phyloP scores from a whole-genome alignment of 2,888 invertebrate genomes.

The Trissoscelio sp. region DNA sequence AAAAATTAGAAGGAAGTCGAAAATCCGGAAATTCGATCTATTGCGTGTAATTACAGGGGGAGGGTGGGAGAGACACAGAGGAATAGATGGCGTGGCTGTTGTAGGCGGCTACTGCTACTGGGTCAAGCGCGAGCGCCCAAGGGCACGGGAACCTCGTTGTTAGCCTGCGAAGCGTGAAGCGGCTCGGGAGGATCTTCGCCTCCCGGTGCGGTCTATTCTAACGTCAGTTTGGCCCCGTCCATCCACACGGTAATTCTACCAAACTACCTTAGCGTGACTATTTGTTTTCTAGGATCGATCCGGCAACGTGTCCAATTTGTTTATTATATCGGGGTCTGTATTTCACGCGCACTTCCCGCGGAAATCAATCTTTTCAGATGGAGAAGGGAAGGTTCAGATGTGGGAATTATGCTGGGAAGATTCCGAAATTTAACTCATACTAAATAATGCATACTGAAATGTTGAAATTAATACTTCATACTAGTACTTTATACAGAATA shows the following conservation, averaged over 20 bases:
- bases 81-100: constrained; percentile 64
- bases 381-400: too few relatives aligned
- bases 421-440: too few relatives aligned
- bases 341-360: constrained; percentile 33
- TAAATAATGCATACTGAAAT: too few relatives aligned
- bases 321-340: constrained; percentile 45
- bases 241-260: constrained; percentile 60
- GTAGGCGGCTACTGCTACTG: constrained; percentile 75
- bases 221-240: constrained; percentile 63
- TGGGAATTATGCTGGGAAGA: too few relatives aligned
- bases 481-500: too few relatives aligned
- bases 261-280: constrained; percentile 67
- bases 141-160: constrained; percentile 76
- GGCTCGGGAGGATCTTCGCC: constrained; percentile 55
- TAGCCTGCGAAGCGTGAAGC: constrained; percentile 68
- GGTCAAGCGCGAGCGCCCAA: constrained; percentile 78
- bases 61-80: constrained; percentile 8
- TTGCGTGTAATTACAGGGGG: constrained; percentile 31
- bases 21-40: constrained; percentile 75
- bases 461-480: too few relatives aligned
- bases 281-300: constrained; percentile 52
- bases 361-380: too few relatives aligned
- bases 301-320: constrained; percentile 50
- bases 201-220: constrained; percentile 54
- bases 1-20: constrained; percentile 55